These are phyloP conservation scores for Siniperca chuatsi DNA, from an alignment of 2,113 vertebrate genomes.

Conservation along the genomic window DNA sequence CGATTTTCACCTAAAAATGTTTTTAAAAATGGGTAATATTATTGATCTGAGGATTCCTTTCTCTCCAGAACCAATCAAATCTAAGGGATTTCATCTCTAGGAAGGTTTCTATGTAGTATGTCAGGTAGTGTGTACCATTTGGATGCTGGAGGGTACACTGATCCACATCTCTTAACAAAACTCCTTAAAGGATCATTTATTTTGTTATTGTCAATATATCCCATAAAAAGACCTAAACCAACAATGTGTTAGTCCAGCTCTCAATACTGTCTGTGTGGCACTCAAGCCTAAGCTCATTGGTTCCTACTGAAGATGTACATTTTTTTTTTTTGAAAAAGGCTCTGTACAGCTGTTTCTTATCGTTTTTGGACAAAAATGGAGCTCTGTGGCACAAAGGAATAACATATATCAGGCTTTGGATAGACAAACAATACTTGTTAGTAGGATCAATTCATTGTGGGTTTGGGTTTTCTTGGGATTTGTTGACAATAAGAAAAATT, in stretches of 20 bases:
- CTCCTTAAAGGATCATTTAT: neutral
- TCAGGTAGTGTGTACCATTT: neutral
- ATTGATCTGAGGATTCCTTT: neutral
- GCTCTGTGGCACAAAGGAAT: too few species aligned
- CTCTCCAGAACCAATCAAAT: neutral
- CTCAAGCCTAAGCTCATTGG: neutral
- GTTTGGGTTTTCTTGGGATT: too few species aligned
- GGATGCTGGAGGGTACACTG: neutral
- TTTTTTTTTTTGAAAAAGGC: too few species aligned
- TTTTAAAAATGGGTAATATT: neutral
- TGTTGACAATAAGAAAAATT: too few species aligned
- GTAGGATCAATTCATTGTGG: too few species aligned
- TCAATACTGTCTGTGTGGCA: neutral
- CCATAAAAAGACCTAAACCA: neutral
- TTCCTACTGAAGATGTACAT: neutral
- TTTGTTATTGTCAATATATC: neutral
- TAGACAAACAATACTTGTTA: too few species aligned
- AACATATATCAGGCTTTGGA: too few species aligned
- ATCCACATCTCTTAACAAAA: neutral
- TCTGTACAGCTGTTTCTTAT: too few species aligned
- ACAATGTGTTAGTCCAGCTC: neutral
- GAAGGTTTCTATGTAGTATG: neutral
- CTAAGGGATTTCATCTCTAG: neutral
- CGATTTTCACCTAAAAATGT: neutral
- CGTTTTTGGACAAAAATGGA: too few species aligned